Evolutionary conservation across 2,797 vertebrate genomes (phyloP).

Genomic region (Sebastes iracundus): DNA sequence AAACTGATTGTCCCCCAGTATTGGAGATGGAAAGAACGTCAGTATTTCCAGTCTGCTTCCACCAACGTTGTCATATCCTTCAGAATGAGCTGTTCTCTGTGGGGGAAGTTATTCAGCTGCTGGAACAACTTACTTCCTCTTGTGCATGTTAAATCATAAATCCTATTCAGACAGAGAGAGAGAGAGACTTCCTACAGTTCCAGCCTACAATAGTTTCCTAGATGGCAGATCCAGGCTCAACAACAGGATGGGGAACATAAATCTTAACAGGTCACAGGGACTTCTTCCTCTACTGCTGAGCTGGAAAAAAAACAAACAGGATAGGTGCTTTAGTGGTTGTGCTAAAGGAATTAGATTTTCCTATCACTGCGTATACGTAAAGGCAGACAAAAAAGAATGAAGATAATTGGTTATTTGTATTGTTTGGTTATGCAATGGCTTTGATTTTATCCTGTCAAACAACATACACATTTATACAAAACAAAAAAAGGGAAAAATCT

Average conservation of each 20-base stretch:
- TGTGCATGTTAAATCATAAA: conserved; percentile 57
- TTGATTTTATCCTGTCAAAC: not conserved
- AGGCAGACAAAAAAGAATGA: not conserved
- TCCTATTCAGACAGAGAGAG: conserved; percentile 42
- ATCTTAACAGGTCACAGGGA: conserved; percentile 46
- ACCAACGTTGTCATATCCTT: conserved; percentile 54
- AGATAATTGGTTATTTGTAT: not conserved
- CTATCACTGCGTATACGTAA: not conserved
- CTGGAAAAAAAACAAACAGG: conserved; percentile 12
- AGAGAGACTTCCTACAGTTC: conserved; percentile 61
- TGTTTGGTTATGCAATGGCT: not conserved
- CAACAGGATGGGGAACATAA: conserved; percentile 80
- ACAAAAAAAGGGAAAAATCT: not conserved
- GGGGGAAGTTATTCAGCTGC: conserved; percentile 76
- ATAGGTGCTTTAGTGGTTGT: not conserved
- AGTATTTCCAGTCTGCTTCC: conserved; percentile 51
- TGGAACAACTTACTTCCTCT: conserved; percentile 78
- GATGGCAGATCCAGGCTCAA: conserved; percentile 66
- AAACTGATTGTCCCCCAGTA: conserved; percentile 44
- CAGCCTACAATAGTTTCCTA: conserved; percentile 72
- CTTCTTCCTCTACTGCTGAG: conserved; percentile 43
- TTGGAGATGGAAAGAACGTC: conserved; percentile 20
- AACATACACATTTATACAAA: not conserved
- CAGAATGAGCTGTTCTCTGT: conserved; percentile 54
- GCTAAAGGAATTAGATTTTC: not conserved